These are phyloP conservation scores for Malthinus seriepunctatus DNA, from an alignment of 2,888 invertebrate species.

Conservation along the genomic window DNA sequence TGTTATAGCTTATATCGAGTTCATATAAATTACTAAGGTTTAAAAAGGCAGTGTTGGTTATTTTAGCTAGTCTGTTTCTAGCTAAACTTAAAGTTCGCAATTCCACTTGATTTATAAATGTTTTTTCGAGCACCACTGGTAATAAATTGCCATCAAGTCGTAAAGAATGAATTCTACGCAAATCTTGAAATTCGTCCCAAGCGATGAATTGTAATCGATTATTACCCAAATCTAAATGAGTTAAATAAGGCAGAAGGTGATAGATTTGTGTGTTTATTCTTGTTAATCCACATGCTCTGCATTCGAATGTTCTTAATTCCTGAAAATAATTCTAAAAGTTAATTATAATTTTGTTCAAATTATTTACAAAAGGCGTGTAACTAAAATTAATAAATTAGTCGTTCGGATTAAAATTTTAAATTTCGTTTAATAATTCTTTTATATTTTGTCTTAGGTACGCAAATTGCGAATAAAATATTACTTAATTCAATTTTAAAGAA, in stretches of 20 bases:
- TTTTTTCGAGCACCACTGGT: slow-evolving; percentile 73
- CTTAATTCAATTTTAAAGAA: no score
- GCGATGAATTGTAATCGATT: slow-evolving; percentile 77
- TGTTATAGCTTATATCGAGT: slow-evolving; percentile 77
- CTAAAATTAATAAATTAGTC: not conserved
- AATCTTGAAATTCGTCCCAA: slow-evolving; percentile 71
- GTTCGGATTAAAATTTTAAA: no score
- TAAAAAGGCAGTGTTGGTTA: slow-evolving; percentile 73
- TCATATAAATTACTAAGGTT: slow-evolving; percentile 71
- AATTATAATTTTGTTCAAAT: no score
- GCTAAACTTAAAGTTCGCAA: slow-evolving; percentile 64
- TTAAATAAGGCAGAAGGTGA: slow-evolving; percentile 72
- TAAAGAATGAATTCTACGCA: slow-evolving; percentile 66
- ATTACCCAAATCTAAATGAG: slow-evolving; percentile 75
- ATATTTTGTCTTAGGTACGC: no score
- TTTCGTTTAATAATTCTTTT: no score
- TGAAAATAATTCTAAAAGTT: slow-evolving; percentile 53
- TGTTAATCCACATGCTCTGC: slow-evolving; percentile 71
- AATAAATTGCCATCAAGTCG: slow-evolving; percentile 77
- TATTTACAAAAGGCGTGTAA: not conserved
- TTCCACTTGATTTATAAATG: slow-evolving; percentile 63
- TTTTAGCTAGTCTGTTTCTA: slow-evolving; percentile 73
- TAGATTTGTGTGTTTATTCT: slow-evolving; percentile 80
- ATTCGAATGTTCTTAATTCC: slow-evolving; percentile 71
- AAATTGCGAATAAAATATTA: no score